Percentiles rank a stretch among this genome's conserved stretches.
Evolutionary conservation across 1,140 invertebrate species (phyloP).

Genomic region (Aporrectodea caliginosa): DNA sequence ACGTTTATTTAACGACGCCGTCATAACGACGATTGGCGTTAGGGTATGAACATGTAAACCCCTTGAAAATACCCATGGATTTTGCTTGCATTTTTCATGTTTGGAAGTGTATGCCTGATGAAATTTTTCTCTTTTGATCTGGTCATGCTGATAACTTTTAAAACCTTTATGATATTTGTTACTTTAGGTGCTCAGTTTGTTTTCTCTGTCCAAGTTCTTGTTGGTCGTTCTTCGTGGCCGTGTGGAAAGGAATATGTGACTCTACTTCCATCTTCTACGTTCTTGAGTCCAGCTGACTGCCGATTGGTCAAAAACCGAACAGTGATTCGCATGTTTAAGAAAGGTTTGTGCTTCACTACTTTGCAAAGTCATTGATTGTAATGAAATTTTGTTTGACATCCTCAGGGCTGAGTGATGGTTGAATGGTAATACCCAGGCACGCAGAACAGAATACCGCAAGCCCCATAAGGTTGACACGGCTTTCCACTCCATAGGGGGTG

Average conservation of each 20-base stretch:
- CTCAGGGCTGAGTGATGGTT: too few relatives aligned
- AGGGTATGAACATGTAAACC: not conserved
- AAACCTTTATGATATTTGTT: not conserved
- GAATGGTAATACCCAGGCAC: too few relatives aligned
- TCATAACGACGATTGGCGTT: not conserved
- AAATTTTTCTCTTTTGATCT: not conserved
- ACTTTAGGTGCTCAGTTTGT: constrained; percentile 6
- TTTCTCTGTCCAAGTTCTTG: constrained; percentile 4
- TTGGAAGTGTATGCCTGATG: not conserved
- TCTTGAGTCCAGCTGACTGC: constrained; percentile 14
- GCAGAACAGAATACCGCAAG: too few relatives aligned
- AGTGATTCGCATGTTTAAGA: constrained; percentile 11
- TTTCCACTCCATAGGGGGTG: too few relatives aligned
- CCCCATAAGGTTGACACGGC: too few relatives aligned
- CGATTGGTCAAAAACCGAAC: not conserved
- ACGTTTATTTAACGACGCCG: not conserved
- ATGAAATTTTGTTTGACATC: too few relatives aligned
- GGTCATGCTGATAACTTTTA: too few relatives aligned
- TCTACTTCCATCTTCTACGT: constrained; percentile 8
- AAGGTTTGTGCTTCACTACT: constrained; percentile 49
- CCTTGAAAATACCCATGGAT: not conserved
- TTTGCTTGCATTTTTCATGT: too few relatives aligned
- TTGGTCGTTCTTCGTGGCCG: constrained; percentile 17
- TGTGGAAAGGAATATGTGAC: constrained; percentile 14
- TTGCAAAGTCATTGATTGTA: too few relatives aligned